Conservation (phyloP, 2,797 vertebrate genomes). For the Sciurus vulgaris region DNA sequence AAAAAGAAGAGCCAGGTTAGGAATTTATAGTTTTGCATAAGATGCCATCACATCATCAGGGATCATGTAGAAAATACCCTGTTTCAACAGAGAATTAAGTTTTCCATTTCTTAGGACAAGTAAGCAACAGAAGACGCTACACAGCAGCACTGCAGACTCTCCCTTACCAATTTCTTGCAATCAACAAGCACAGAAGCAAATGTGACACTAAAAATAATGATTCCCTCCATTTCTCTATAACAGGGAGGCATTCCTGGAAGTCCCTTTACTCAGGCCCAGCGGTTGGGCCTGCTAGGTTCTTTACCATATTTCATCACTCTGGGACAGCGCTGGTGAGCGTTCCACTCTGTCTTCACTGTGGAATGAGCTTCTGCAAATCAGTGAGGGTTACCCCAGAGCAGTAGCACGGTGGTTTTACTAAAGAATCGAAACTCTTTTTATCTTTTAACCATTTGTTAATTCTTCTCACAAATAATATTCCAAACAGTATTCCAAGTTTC, state of each 20-base stretch:
- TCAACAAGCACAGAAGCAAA: neutral
- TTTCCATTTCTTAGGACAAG: neutral
- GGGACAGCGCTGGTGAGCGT: accelerated
- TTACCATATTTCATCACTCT: neutral
- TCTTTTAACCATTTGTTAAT: neutral
- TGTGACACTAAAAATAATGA: neutral
- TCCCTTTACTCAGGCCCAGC: accelerated
- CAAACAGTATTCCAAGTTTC: neutral
- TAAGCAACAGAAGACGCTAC: neutral
- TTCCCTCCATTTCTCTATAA: neutral
- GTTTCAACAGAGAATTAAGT: neutral
- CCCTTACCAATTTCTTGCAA: neutral
- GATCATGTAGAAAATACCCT: neutral
- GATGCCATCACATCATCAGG: neutral
- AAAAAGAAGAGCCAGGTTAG: slow-evolving; percentile 6
- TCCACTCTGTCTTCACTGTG: neutral
- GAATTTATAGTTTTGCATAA: neutral
- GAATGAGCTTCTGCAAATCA: neutral
- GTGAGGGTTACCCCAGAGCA: accelerated
- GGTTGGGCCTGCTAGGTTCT: neutral
- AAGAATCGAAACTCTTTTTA: neutral
- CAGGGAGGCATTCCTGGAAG: neutral
- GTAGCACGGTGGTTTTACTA: neutral
- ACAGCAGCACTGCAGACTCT: neutral
- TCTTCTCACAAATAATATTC: neutral